A percentile compares a stretch with the other conserved stretches of the same genome.
These are phyloP conservation scores for Microctenopoma steveboyesi DNA, from an alignment of 2,797 vertebrate genomes.

Conservation along the genomic window DNA sequence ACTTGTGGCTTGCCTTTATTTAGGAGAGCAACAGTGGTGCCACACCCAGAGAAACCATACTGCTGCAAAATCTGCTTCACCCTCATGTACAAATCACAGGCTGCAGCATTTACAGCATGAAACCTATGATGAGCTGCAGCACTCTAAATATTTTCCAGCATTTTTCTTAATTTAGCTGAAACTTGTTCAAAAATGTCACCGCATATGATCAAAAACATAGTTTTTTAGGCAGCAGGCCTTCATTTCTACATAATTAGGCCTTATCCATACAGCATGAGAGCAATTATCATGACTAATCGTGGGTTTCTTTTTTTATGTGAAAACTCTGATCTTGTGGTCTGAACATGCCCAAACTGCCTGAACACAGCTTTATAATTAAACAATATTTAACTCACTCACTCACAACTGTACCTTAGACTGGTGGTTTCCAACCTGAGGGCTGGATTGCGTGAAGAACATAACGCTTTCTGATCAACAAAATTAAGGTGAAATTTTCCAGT, in stretches of 20 bases:
- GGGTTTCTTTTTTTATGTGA: slow-evolving; percentile 2
- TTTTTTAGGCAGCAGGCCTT: neutral
- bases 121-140: neutral
- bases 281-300: slow-evolving; percentile 13
- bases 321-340: slow-evolving; percentile 6
- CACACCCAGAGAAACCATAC: slow-evolving; percentile 69
- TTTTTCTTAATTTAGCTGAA: no score
- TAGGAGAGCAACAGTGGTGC: slow-evolving; percentile 50
- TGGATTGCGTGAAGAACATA: neutral
- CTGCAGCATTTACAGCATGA: neutral
- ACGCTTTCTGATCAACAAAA: no score
- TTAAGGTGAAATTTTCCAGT: no score
- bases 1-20: slow-evolving; percentile 64
- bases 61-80: slow-evolving; percentile 28
- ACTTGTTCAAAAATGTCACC: neutral
- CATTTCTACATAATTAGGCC: slow-evolving; percentile 7
- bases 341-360: neutral
- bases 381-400: slow-evolving; percentile 10
- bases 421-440: neutral
- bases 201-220: neutral
- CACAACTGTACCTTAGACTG: neutral
- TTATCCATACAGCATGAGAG: neutral
- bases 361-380: slow-evolving; percentile 21
- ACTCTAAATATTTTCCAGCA: neutral
- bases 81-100: neutral